phyloP scores from a whole-genome alignment of 2,888 invertebrate species.

The Paralinhomoeus sp. region DNA sequence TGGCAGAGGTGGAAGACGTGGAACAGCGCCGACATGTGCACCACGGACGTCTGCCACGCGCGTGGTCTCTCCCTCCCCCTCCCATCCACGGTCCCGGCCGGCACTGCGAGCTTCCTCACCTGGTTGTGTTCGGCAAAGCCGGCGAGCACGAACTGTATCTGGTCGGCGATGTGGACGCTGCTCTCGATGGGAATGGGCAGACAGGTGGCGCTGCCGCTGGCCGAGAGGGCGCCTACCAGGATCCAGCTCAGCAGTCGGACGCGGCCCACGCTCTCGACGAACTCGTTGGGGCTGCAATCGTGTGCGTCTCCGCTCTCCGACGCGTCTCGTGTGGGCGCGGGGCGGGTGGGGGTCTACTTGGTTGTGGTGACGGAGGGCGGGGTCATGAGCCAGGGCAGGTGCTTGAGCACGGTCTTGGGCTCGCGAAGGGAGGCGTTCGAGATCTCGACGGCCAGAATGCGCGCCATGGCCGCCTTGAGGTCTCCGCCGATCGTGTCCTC shows the following conservation, averaged over 20 bases:
- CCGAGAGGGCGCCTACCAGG: slow-evolving; percentile 65
- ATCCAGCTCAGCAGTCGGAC: slow-evolving; percentile 86
- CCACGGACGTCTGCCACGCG: slow-evolving; percentile 51
- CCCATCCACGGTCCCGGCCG: no score
- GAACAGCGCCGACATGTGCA: slow-evolving; percentile 84
- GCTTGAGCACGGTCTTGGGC: slow-evolving; percentile 50
- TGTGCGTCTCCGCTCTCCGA: no score
- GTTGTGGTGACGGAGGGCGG: slow-evolving; percentile 53
- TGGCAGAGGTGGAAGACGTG: slow-evolving; percentile 93
- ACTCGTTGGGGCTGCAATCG: slow-evolving; percentile 51
- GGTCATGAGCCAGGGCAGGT: slow-evolving; percentile 70
- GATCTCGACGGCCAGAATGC: slow-evolving; percentile 62
- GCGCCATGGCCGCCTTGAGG: slow-evolving; percentile 75
- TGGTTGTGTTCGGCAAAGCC: slow-evolving; percentile 89
- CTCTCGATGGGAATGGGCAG: slow-evolving; percentile 86
- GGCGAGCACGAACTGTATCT: slow-evolving; percentile 80
- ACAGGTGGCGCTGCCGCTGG: slow-evolving; percentile 23
- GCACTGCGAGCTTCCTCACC: slow-evolving; percentile 26
- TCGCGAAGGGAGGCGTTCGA: slow-evolving; percentile 56
- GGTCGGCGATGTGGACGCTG: slow-evolving; percentile 72
- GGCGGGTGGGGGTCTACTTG: no score
- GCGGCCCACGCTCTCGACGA: slow-evolving; percentile 68
- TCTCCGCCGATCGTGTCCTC: slow-evolving; percentile 62
- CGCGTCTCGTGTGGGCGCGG: no score
- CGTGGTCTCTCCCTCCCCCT: no score